These are phyloP conservation scores for Thalassophryne amazonica DNA, from an alignment of 2,797 vertebrate species.

Conservation along the genomic window DNA sequence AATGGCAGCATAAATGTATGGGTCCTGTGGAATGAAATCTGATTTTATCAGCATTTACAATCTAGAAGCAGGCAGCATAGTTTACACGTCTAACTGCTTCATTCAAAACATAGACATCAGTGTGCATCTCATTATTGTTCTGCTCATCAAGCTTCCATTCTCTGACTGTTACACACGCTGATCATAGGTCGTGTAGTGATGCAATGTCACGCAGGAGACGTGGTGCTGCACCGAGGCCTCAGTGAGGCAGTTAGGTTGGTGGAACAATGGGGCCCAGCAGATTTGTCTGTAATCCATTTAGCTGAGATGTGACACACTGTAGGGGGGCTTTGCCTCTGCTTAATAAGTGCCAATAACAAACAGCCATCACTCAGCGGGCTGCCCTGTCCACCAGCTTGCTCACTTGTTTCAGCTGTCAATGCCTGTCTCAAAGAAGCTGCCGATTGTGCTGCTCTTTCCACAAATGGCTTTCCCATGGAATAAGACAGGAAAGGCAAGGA, in stretches of 20 bases:
- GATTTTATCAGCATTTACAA: conserved; percentile 20
- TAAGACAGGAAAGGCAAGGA: conserved; percentile 56
- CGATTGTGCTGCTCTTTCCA: conserved; percentile 42
- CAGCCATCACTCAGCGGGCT: conserved; percentile 73
- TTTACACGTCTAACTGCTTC: too few species aligned
- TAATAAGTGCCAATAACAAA: conserved; percentile 72
- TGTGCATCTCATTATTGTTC: background rate
- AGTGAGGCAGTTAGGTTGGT: conserved; percentile 41
- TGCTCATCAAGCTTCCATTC: background rate
- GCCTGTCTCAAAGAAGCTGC: conserved; percentile 55
- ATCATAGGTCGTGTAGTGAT: conserved; percentile 2
- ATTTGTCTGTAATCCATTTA: conserved; percentile 74
- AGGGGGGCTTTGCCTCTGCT: conserved; percentile 68
- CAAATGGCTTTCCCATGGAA: conserved; percentile 66
- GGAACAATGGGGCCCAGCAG: conserved; percentile 49
- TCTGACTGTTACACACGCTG: background rate
- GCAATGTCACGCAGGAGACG: conserved; percentile 40
- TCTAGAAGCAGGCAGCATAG: background rate
- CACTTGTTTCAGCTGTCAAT: conserved; percentile 71
- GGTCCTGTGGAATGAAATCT: conserved; percentile 29
- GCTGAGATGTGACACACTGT: conserved; percentile 62
- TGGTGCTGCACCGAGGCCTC: conserved; percentile 35
- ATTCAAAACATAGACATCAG: conserved; percentile 22
- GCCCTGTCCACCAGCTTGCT: conserved; percentile 70
- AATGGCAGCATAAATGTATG: conserved; percentile 43